phyloP scores from a whole-genome alignment of 2,888 invertebrate genomes.

The Amphimallon solstitiale region DNA sequence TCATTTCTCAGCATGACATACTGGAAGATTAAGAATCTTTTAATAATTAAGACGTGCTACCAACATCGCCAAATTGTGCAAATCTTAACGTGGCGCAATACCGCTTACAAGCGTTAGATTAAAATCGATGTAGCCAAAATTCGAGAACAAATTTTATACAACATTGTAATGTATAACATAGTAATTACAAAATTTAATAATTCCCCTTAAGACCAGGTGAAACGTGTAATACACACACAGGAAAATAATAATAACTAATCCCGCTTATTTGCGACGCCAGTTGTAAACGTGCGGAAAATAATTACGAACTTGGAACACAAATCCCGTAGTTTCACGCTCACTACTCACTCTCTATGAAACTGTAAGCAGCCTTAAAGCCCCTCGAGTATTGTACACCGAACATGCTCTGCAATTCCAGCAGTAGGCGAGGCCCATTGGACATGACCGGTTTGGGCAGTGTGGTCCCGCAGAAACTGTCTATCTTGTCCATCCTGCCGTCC shows the following conservation, averaged over 20 bases:
- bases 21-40: too few species aligned
- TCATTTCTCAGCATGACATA: too few species aligned
- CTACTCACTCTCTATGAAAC: constrained; percentile 83
- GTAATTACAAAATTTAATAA: too few species aligned
- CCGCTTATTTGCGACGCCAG: constrained; percentile 10
- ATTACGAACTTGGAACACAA: neutral
- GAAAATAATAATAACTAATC: constrained; percentile 8
- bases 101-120: too few species aligned
- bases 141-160: too few species aligned
- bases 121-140: too few species aligned
- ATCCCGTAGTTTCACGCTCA: neutral
- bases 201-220: constrained; percentile 1
- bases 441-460: constrained; percentile 87
- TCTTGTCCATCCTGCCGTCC: constrained; percentile 84
- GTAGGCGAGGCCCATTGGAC: constrained; percentile 89
- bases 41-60: too few species aligned
- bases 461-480: constrained; percentile 88
- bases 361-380: constrained; percentile 89
- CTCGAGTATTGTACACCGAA: constrained; percentile 80
- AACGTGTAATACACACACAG: constrained; percentile 2
- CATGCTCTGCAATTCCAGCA: constrained; percentile 85
- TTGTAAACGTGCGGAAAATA: neutral
- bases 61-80: too few species aligned
- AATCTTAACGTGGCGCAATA: too few species aligned
- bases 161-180: too few species aligned